Evolutionary conservation across 2,797 vertebrate species (phyloP).

Genomic region (Dallia pectoralis): DNA sequence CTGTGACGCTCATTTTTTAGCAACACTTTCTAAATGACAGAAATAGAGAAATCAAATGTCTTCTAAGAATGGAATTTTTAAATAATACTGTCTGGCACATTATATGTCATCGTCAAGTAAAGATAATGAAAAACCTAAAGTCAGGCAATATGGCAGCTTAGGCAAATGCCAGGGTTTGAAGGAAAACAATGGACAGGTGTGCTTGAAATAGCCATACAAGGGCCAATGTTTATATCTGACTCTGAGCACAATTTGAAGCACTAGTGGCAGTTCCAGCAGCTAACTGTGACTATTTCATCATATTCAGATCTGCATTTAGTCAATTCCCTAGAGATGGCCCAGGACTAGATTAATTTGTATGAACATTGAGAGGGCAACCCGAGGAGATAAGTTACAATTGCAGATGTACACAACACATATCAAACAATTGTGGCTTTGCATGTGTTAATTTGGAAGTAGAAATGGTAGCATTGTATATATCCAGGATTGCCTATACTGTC

Average conservation of each 20-base stretch:
- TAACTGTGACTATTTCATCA: slow-evolving; percentile 52
- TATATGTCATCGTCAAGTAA: not conserved
- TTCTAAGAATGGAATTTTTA: not conserved
- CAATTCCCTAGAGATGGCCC: slow-evolving; percentile 25
- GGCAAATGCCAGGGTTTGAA: not conserved
- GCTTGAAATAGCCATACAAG: not conserved
- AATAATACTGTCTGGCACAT: not conserved
- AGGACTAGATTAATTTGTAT: slow-evolving; percentile 28
- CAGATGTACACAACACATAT: not conserved
- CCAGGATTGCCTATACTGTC: not conserved
- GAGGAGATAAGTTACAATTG: slow-evolving; percentile 1
- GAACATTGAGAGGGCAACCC: slow-evolving; percentile 15
- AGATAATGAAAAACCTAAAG: no score
- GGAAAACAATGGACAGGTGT: not conserved
- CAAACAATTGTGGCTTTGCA: not conserved
- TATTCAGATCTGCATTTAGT: slow-evolving; percentile 39
- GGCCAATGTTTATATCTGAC: not conserved
- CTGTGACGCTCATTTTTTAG: no score
- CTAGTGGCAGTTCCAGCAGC: not conserved
- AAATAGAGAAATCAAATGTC: not conserved
- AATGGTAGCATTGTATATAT: not conserved
- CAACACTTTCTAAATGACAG: not conserved
- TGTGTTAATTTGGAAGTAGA: not conserved
- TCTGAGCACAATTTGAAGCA: not conserved
- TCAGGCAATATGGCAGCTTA: not conserved